These are phyloP conservation scores for Phoronis australis DNA, from an alignment of 2,888 invertebrate genomes.

Conservation along the genomic window DNA sequence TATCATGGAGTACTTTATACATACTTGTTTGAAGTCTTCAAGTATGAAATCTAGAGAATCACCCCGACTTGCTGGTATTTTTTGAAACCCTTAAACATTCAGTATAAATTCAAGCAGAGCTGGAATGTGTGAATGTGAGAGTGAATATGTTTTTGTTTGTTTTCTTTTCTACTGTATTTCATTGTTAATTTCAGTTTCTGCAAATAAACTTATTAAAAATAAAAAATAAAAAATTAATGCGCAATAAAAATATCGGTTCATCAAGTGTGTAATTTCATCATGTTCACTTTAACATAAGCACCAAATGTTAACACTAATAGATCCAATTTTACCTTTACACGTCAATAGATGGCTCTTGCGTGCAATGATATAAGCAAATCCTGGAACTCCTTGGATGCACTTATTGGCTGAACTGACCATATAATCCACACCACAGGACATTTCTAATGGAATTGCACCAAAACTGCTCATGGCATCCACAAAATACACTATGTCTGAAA, in stretches of 20 bases:
- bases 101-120: too few species aligned
- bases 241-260: neutral
- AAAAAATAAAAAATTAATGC: neutral
- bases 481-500: slow-evolving; percentile 46
- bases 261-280: neutral
- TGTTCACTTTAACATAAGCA: neutral
- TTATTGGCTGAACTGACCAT: slow-evolving; percentile 56
- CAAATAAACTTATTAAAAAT: too few species aligned
- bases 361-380: slow-evolving; percentile 54
- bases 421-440: slow-evolving; percentile 47
- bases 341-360: slow-evolving; percentile 35
- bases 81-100: too few species aligned
- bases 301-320: neutral
- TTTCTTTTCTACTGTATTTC: too few species aligned
- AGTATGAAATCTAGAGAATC: too few species aligned
- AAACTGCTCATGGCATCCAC: slow-evolving; percentile 58
- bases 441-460: slow-evolving; percentile 53
- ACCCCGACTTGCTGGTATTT: too few species aligned
- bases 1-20: too few species aligned
- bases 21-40: too few species aligned
- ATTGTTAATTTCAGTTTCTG: too few species aligned
- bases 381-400: slow-evolving; percentile 56
- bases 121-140: too few species aligned
- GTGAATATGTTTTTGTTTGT: too few species aligned
- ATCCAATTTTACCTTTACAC: slow-evolving; percentile 47